phyloP scores from a whole-genome alignment of 2,888 invertebrate species.

The Eupithecia centaureata region DNA sequence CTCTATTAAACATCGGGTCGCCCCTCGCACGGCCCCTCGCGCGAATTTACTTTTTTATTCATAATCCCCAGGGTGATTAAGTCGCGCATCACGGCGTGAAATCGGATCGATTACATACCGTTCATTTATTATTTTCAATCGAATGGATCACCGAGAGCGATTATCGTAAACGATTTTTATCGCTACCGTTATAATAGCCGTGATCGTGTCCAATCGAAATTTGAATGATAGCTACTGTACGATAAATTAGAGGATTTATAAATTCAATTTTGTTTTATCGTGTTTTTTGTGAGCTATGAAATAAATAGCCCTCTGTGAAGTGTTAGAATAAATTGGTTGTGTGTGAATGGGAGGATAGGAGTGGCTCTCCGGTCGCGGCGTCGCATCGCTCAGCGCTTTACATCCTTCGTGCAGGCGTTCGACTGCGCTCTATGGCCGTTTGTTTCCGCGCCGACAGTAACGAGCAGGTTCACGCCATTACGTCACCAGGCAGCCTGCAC shows the following conservation, averaged over 20 bases:
- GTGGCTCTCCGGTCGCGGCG: background rate
- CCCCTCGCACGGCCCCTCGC: constrained; percentile 49
- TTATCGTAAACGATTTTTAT: constrained; percentile 59
- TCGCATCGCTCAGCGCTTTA: constrained; percentile 36
- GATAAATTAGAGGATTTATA: constrained; percentile 51
- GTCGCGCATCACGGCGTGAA: constrained; percentile 68
- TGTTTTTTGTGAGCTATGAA: constrained; percentile 44
- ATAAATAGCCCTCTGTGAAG: constrained; percentile 34
- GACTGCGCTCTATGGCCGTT: constrained; percentile 37
- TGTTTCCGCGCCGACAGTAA: constrained; percentile 41
- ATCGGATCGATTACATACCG: constrained; percentile 74
- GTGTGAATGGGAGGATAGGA: constrained; percentile 37
- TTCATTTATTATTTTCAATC: constrained; percentile 53
- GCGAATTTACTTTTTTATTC: constrained; percentile 71
- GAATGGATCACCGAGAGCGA: constrained; percentile 61
- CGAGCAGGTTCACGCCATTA: constrained; percentile 39
- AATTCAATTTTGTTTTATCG: constrained; percentile 46
- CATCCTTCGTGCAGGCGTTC: constrained; percentile 39
- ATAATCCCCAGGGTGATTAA: constrained; percentile 65
- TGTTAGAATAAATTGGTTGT: constrained; percentile 45
- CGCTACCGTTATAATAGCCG: constrained; percentile 57
- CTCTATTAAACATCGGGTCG: constrained; percentile 37
- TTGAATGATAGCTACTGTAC: constrained; percentile 66
- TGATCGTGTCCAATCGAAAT: constrained; percentile 69
- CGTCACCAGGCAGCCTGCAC: constrained; percentile 5